Conservation (phyloP, 2,888 invertebrate species). For the Rambutsinella grinnellia region DNA sequence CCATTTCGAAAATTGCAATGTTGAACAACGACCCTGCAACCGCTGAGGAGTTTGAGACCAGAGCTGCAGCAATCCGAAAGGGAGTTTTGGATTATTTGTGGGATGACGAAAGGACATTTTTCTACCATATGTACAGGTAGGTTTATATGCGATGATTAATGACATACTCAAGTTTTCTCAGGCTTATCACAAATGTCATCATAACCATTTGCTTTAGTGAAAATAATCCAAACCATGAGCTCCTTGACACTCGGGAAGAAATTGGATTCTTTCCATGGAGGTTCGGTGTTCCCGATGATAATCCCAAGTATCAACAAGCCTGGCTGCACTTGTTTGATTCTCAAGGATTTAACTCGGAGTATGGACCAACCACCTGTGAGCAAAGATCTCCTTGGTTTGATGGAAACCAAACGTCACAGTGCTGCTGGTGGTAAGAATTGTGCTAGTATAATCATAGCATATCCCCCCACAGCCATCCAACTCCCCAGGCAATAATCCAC, state of each 20-base stretch:
- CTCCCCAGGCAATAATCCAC: too few species aligned
- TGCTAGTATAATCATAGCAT: neutral
- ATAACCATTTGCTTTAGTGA: conserved; percentile 56
- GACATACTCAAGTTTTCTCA: too few species aligned
- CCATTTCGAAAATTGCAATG: conserved; percentile 61
- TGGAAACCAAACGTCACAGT: conserved; percentile 63
- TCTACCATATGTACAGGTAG: conserved; percentile 61
- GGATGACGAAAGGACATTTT: conserved; percentile 62
- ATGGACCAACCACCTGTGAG: conserved; percentile 64
- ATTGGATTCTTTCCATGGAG: conserved; percentile 64
- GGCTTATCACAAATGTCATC: too few species aligned
- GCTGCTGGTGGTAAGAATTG: conserved; percentile 66
- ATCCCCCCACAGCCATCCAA: neutral
- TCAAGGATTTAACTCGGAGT: conserved; percentile 57
- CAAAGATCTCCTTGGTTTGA: conserved; percentile 61
- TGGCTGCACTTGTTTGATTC: conserved; percentile 59
- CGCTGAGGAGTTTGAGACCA: conserved; percentile 47
- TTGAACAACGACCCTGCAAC: conserved; percentile 48
- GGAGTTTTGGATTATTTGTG: conserved; percentile 56
- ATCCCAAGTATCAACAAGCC: conserved; percentile 49
- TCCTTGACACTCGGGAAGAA: conserved; percentile 63
- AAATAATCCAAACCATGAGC: conserved; percentile 58
- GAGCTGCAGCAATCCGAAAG: conserved; percentile 43
- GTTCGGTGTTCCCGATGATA: conserved; percentile 53
- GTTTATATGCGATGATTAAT: too few species aligned